Evolutionary conservation across 2,888 invertebrate genomes (phyloP), one percentile per base, ranked within the genome.

Genomic region (Phalangium opilio): DNA sequence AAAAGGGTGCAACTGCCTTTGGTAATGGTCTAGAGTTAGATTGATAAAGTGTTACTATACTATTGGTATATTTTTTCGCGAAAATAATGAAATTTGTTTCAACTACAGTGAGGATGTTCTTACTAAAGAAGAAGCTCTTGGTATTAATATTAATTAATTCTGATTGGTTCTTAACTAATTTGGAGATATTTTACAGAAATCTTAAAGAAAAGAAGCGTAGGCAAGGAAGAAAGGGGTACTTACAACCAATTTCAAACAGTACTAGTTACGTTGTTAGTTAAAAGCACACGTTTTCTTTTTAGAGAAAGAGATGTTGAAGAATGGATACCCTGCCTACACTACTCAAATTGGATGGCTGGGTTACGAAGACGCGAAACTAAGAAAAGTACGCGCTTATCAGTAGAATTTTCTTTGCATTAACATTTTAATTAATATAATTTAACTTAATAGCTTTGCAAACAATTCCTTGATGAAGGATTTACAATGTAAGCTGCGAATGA

Each of bases 271-370:
- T n/a, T n/a, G n/a, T n/a, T n/a, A n/a, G n/a, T n/a, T n/a, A n/a
- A n/a, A n/a, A n/a, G n/a, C n/a, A n/a, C n/a, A n/a, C n/a, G n/a
- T n/a, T n/a, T n/a, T n/a, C n/a, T n/a, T n/a, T n/a, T 10, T 57
- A 68, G 76, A 83, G 58, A 65, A 74, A 45, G 68, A 72, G 50
- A 65, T 89, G 48, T 57, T 70, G 44, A 64, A 71, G 42, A 72
- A 73, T 17, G 90, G 90, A 12, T 85, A 84, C 63, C 87, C 86
- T 0, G 82, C 83, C 0, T 82, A 91, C 62, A 87, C 87, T 10
- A 39, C 38, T 17, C 41, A 47, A 52, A 53, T 61, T 76, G 83
- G 87, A 36, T 91, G 89, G 90, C 62, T 90, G 54, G 87, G 87
- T 1, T 90, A 89, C 65, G 75, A 76, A 21, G 80, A 86, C 59